Evolutionary conservation across 2,797 vertebrate species (phyloP), one percentile per base, ranked within the genome.

Genomic region (Crossoptilon crossoptilon): DNA sequence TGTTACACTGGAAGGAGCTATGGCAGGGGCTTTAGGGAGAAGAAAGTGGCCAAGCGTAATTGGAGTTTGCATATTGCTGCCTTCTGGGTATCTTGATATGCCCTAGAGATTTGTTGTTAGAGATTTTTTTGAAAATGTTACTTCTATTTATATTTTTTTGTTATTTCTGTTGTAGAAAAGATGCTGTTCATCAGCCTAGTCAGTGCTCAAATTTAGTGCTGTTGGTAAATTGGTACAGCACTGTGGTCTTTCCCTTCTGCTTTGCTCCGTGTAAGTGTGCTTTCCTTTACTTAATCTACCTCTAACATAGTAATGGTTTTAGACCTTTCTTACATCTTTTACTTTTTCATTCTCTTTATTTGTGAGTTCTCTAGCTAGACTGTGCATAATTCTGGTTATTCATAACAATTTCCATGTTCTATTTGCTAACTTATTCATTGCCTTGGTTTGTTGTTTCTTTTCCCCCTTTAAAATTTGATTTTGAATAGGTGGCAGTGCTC

Each of bases 401-500:
- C 63, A 12, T 33, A 35, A 77, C 59, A 70, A 16, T 84, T 67
- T 59, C 60, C 63, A 18, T 22, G 46, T 72, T 75, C 63, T 62
- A 0, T 67, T 88, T 96, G 79, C 58, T 59, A 69, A 66, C 23
- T 46, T 91, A 90, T 88, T 82, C 77, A 5, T 56, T 75, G 56
- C 70, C 46, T 78, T 69, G 71, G 27, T 29, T 56, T 56, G 10
- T 56, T 55, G 29, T 46, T 33, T 2, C 43, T 84, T 64, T 79
- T 51, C 6, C 41, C 37, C 71, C 84, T 92, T 90, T 83, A 86
- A 14, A 16, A 75, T 56, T 26, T 41, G 71, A 70, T 73, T 78
- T 88, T 70, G 68, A 90, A 87, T 64, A 91, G 83, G 75, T 60
- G 80, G 55, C 63, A 88, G 16, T 92, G 89, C 77, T 83, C 82